Conservation (phyloP, 2,888 invertebrate species). For the Blomia tropicalis region DNA sequence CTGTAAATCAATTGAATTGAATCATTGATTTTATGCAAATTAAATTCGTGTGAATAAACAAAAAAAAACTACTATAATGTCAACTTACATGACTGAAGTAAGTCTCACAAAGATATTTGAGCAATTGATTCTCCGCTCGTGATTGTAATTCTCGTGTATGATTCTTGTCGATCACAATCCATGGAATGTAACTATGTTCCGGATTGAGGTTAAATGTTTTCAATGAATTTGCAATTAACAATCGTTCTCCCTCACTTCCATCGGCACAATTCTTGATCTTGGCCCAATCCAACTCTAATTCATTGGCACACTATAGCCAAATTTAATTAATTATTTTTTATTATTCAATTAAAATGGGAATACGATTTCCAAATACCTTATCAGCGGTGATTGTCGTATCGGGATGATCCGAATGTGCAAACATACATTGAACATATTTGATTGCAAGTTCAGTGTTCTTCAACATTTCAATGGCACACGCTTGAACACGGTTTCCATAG, state of each 20-base stretch:
- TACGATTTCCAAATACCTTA: constrained; percentile 16
- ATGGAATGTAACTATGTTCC: constrained; percentile 18
- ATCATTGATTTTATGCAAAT: background rate
- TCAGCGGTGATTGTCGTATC: constrained; percentile 18
- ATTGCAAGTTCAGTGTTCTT: constrained; percentile 16
- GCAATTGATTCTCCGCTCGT: constrained; percentile 8
- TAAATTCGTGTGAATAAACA: background rate
- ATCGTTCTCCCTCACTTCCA: constrained; percentile 19
- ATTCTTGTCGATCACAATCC: constrained; percentile 20
- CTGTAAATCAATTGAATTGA: background rate
- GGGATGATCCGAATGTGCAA: constrained; percentile 8
- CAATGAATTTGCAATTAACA: constrained; percentile 20
- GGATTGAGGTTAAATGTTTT: constrained; percentile 22
- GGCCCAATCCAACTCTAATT: constrained; percentile 15
- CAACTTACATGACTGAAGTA: constrained; percentile 12
- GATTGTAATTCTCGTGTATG: constrained; percentile 16
- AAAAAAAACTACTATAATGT: background rate
- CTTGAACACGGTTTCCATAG: constrained; percentile 29
- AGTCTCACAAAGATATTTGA: constrained; percentile 17
- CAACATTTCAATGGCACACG: constrained; percentile 20
- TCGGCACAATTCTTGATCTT: constrained; percentile 14
- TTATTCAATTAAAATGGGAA: constrained; percentile 3
- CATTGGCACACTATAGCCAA: constrained; percentile 18
- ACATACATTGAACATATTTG: constrained; percentile 21
- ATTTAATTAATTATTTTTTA: constrained; percentile 2